Evolutionary conservation across 2,888 invertebrate genomes (phyloP).

Genomic region (Macrophya annulata): DNA sequence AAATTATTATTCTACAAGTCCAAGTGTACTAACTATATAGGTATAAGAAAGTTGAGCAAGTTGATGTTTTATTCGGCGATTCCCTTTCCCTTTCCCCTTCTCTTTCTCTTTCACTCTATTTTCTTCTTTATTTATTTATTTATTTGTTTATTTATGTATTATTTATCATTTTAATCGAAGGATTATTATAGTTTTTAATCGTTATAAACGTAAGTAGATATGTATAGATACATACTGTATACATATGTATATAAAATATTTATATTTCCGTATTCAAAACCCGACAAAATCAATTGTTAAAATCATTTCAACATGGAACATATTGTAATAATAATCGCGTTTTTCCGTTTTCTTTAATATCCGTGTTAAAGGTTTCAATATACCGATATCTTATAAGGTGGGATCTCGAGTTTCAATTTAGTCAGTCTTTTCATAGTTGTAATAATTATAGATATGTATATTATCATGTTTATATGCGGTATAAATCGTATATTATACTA

Average conservation of each 20-base stretch:
- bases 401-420: constrained; percentile 35
- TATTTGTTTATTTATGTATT: not conserved
- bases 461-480: not conserved
- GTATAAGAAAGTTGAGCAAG: constrained; percentile 59
- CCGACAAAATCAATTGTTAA: not conserved
- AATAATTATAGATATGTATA: constrained; percentile 14
- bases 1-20: constrained; percentile 65
- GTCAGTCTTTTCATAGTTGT: constrained; percentile 39
- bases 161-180: not conserved
- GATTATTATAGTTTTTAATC: constrained; percentile 12
- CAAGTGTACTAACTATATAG: constrained; percentile 47
- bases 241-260: constrained; percentile 32
- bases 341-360: not conserved
- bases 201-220: not conserved
- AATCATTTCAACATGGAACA: not conserved
- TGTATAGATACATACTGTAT: not conserved
- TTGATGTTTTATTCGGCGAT: constrained; percentile 32
- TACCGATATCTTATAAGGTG: constrained; percentile 6
- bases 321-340: not conserved
- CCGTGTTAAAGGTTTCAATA: not conserved
- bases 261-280: not conserved
- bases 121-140: not conserved
- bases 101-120: constrained; percentile 51
- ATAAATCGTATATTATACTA: constrained; percentile 13
- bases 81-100: not conserved